Conservation (phyloP, 2,797 vertebrate species). For the Argya squamiceps region DNA sequence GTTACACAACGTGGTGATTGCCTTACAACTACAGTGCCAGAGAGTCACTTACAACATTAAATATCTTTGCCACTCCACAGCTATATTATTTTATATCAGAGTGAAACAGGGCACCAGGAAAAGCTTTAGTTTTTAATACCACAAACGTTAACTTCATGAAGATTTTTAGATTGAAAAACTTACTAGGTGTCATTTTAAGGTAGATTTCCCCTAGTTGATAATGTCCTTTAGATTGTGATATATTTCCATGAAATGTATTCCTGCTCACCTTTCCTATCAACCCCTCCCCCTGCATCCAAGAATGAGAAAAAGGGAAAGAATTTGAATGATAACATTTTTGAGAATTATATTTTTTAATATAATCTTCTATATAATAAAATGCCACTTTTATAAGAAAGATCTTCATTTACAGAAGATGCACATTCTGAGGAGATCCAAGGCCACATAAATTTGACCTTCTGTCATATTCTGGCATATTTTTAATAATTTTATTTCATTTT, state of each 20-base stretch:
- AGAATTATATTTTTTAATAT: not conserved
- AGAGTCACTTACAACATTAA: not conserved
- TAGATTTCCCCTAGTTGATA: not conserved
- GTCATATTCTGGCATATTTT: rapidly evolving
- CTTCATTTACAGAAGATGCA: not conserved
- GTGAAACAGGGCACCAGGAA: not conserved
- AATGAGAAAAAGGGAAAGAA: not conserved
- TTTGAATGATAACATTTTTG: not conserved
- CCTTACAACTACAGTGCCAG: not conserved
- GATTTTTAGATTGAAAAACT: not conserved
- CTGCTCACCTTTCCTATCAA: not conserved
- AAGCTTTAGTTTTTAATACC: not conserved
- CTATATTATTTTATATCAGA: not conserved
- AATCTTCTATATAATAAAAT: not conserved
- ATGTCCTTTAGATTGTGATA: not conserved
- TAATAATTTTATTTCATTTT: not conserved
- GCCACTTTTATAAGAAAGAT: not conserved
- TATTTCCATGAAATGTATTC: not conserved
- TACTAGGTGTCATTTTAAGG: not conserved
- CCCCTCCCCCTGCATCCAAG: rapidly evolving
- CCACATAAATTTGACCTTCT: not conserved
- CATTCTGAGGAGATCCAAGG: not conserved
- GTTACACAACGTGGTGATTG: not conserved
- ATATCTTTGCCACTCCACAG: not conserved
- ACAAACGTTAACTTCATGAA: not conserved